phyloP scores from a whole-genome alignment of 2,888 invertebrate species.

The Strigamia crassipes region DNA sequence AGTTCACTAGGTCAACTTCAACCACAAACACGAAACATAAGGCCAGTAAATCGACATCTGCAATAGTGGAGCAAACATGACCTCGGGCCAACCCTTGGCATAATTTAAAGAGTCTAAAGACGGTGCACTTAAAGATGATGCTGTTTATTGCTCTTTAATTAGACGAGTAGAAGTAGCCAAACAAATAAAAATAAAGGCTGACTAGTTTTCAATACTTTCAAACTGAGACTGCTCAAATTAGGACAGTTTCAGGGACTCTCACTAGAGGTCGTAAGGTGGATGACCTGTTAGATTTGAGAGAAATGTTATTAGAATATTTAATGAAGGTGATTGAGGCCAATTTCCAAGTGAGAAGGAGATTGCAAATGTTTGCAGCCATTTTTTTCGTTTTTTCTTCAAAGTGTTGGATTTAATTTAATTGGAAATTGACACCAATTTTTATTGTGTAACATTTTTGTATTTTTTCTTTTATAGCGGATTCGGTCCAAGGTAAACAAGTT shows the following conservation, averaged over 20 bases:
- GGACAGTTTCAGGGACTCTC: slow-evolving; percentile 6
- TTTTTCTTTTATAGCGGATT: background rate
- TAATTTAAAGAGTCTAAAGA: background rate
- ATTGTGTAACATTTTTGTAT: background rate
- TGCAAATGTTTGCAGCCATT: background rate
- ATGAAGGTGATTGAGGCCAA: slow-evolving; percentile 27
- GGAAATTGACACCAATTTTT: slow-evolving; percentile 22
- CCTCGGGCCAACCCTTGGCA: slow-evolving; percentile 12
- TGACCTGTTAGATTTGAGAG: slow-evolving; percentile 5
- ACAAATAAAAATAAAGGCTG: background rate
- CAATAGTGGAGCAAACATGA: background rate
- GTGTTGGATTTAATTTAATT: background rate
- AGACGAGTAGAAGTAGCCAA: background rate
- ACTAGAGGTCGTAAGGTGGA: slow-evolving; percentile 16
- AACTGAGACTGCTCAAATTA: background rate
- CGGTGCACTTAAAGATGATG: background rate
- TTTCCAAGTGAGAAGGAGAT: background rate
- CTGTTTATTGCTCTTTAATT: background rate
- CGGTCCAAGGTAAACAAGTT: slow-evolving; percentile 19
- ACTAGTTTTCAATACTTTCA: background rate
- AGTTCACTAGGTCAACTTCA: slow-evolving; percentile 20
- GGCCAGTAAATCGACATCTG: background rate
- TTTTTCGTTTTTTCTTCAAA: background rate
- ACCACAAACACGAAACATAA: background rate
- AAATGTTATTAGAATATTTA: slow-evolving; percentile 27